Conservation (phyloP, 2,797 vertebrate genomes). For the Cynodonichthys magdalenae region DNA sequence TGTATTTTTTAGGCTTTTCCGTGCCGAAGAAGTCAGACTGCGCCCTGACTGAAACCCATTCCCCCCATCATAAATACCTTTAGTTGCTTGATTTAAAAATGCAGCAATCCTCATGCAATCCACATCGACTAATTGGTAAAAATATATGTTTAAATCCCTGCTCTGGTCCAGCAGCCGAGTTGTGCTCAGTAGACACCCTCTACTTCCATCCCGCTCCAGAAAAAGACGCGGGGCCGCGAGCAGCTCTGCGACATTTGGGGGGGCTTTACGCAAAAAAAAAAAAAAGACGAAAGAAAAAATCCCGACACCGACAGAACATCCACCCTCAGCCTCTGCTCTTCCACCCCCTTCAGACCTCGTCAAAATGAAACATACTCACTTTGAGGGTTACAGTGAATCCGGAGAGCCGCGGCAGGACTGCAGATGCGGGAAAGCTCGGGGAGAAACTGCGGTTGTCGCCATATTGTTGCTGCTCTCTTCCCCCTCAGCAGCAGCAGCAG, state of each 20-base stretch:
- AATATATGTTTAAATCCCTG: not conserved
- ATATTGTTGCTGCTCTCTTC: slow-evolving; percentile 93
- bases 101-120: slow-evolving; percentile 17
- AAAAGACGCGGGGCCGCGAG: slow-evolving; percentile 60
- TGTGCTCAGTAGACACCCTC: slow-evolving; percentile 55
- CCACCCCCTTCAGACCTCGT: slow-evolving; percentile 6
- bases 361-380: slow-evolving; percentile 72
- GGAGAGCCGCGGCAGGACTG: slow-evolving; percentile 86
- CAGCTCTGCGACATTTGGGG: slow-evolving; percentile 85
- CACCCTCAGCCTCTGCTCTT: slow-evolving; percentile 21
- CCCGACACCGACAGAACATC: slow-evolving; percentile 39
- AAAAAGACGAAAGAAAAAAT: slow-evolving; percentile 16
- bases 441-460: slow-evolving; percentile 98
- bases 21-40: slow-evolving; percentile 35
- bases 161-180: slow-evolving; percentile 29
- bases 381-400: slow-evolving; percentile 85
- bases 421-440: slow-evolving; percentile 86
- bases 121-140: slow-evolving; percentile 14
- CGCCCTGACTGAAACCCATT: slow-evolving; percentile 45
- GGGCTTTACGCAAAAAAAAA: slow-evolving; percentile 34
- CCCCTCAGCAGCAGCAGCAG: slow-evolving; percentile 78
- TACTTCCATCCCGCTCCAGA: slow-evolving; percentile 39
- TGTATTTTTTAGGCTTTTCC: not conserved
- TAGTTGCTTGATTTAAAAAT: slow-evolving; percentile 24
- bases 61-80: slow-evolving; percentile 14